Evolutionary conservation across 2,888 invertebrate genomes (phyloP).

Genomic region (Drosophila merina): DNA sequence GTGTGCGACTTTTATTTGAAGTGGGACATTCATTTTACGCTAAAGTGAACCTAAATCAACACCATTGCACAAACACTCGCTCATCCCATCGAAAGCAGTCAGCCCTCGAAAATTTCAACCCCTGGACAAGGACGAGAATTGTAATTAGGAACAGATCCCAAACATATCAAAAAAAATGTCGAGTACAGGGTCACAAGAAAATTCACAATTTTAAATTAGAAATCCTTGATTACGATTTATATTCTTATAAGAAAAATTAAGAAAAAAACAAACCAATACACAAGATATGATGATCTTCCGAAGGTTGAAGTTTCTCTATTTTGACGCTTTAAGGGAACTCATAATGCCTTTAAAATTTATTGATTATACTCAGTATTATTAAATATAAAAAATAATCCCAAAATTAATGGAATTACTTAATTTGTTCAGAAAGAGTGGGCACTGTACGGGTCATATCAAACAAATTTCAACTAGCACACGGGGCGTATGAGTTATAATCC

Average conservation of each 20-base stretch:
- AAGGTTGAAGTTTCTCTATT: no score
- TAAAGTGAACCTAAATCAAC: conserved; percentile 79
- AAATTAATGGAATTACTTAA: no score
- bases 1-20: conserved; percentile 79
- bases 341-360: no score
- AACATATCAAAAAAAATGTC: neutral
- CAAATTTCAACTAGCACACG: neutral
- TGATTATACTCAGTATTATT: no score
- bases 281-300: no score
- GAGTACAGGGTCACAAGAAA: neutral
- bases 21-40: conserved; percentile 78
- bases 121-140: conserved; percentile 8
- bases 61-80: conserved; percentile 39
- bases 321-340: no score
- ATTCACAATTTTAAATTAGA: no score
- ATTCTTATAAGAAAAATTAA: no score
- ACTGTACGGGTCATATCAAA: neutral
- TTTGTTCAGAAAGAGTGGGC: neutral
- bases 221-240: no score
- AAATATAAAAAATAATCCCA: no score
- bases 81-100: neutral
- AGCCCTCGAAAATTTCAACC: conserved; percentile 30
- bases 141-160: conserved; percentile 18
- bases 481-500: neutral
- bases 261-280: no score